Conservation (phyloP, 2,113 vertebrate genomes). For the Eulacestoma nigropectus region DNA sequence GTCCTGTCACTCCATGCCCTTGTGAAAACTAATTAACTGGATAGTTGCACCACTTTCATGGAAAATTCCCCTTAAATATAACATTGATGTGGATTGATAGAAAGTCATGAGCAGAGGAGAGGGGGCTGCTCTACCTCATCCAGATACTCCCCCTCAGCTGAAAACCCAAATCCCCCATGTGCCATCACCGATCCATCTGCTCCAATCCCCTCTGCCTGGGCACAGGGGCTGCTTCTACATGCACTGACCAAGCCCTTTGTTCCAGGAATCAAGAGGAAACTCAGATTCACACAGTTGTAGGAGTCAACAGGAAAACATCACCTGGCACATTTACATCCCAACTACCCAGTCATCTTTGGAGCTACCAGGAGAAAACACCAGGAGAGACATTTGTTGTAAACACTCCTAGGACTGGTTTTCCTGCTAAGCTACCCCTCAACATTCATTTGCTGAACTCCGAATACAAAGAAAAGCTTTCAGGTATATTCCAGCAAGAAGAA, state of each 20-base stretch:
- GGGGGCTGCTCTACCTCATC: neutral
- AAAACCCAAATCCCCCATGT: neutral
- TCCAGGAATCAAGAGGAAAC: neutral
- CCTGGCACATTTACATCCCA: neutral
- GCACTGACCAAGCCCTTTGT: neutral
- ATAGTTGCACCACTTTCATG: neutral
- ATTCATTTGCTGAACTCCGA: accelerated
- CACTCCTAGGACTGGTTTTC: neutral
- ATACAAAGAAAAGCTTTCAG: neutral
- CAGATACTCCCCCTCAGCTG: neutral
- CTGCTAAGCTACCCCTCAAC: neutral
- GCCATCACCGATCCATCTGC: neutral
- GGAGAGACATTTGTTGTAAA: neutral
- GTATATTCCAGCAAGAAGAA: neutral
- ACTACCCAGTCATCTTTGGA: neutral
- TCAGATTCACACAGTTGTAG: neutral
- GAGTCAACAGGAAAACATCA: neutral
- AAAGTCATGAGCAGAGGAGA: neutral
- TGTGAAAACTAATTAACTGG: neutral
- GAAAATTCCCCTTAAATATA: neutral
- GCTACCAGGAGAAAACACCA: neutral
- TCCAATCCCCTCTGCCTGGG: neutral
- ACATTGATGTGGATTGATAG: accelerated
- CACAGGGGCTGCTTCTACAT: neutral
- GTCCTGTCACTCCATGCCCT: neutral